Conservation (phyloP, 2,113 vertebrate species). For the Zapornia atra region DNA sequence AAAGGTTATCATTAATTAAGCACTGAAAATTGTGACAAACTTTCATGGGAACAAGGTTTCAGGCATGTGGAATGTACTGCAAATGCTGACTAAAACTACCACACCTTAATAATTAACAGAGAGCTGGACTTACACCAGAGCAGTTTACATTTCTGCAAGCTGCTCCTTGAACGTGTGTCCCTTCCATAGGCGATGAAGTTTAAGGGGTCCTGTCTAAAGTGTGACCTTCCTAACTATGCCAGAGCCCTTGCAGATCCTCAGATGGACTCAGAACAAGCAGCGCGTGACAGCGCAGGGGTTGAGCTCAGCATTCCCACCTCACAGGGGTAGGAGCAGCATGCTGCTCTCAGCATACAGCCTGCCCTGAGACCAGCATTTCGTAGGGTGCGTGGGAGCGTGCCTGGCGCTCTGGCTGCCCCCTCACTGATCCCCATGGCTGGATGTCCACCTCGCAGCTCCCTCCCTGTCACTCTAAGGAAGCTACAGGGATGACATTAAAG, state of each 20-base stretch:
- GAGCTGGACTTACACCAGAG: not conserved
- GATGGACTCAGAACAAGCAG: not conserved
- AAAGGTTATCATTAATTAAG: not conserved
- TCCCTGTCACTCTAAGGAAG: not conserved
- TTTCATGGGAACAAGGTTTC: not conserved
- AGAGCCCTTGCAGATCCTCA: accelerated
- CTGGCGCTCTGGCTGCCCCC: not conserved
- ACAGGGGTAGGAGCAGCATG: accelerated
- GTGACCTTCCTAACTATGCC: not conserved
- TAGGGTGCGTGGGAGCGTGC: accelerated
- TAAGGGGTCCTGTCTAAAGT: not conserved
- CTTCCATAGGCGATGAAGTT: not conserved
- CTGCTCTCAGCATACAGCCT: accelerated
- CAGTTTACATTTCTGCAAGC: not conserved
- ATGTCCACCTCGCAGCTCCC: not conserved
- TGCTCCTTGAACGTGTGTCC: not conserved
- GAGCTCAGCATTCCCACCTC: accelerated
- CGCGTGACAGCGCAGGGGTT: accelerated
- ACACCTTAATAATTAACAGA: not conserved
- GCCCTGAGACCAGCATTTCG: not conserved
- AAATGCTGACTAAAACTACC: not conserved
- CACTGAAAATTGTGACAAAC: not conserved
- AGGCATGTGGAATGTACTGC: not conserved
- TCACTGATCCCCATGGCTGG: not conserved
- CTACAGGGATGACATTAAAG: not conserved